Conservation (phyloP, 2,888 invertebrate genomes). For the Heliconius sara region DNA sequence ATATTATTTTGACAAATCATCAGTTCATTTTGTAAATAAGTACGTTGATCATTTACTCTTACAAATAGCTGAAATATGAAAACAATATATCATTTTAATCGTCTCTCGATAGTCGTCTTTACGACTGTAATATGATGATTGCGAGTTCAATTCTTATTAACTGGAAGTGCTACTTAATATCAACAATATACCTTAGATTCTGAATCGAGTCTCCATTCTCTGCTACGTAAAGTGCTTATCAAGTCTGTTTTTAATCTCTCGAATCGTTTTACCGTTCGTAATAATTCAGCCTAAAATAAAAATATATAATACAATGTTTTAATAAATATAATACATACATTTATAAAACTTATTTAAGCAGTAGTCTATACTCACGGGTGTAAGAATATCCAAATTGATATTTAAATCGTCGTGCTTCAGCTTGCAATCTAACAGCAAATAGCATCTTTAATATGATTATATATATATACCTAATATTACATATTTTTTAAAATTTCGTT, state of each 20-base stretch:
- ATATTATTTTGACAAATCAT: constrained; percentile 80
- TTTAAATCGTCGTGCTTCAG: constrained; percentile 81
- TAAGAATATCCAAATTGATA: constrained; percentile 78
- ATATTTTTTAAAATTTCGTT: too few species aligned
- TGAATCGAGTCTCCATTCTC: constrained; percentile 80
- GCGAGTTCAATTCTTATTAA: too few species aligned
- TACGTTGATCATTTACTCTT: constrained; percentile 78
- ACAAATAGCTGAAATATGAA: constrained; percentile 68
- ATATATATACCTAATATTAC: too few species aligned
- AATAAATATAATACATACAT: too few species aligned
- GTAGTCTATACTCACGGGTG: constrained; percentile 65
- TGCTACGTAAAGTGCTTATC: constrained; percentile 78
- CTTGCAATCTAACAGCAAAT: constrained; percentile 69
- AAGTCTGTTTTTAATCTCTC: constrained; percentile 80
- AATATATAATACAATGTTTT: not conserved
- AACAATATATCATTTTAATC: not conserved
- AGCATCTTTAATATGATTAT: too few species aligned
- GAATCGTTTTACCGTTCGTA: constrained; percentile 78
- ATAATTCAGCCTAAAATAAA: constrained; percentile 68
- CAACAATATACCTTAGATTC: constrained; percentile 72
- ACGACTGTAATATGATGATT: too few species aligned
- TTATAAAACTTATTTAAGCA: not conserved
- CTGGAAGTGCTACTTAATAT: not conserved
- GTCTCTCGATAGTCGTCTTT: not conserved
- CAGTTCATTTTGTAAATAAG: constrained; percentile 78